Evolutionary conservation across 2,797 vertebrate genomes (phyloP).

Genomic region (Parotocinclus haroldoi): DNA sequence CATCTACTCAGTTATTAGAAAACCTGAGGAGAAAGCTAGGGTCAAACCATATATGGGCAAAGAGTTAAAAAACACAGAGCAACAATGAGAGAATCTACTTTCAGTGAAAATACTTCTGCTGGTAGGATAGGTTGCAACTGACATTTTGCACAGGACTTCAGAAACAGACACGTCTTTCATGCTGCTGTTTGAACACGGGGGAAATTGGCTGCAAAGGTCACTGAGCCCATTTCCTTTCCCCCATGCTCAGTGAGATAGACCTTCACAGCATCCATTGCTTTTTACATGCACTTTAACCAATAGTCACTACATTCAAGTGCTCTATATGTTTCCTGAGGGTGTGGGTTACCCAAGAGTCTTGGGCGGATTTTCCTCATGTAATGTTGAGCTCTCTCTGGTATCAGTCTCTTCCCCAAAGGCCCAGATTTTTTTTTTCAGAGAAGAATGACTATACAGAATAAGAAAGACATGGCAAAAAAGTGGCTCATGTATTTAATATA

Average conservation of each 20-base stretch:
- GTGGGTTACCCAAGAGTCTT: constrained; percentile 41
- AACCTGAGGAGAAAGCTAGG: constrained; percentile 43
- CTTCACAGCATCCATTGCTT: constrained; percentile 58
- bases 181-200: constrained; percentile 79
- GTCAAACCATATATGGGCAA: constrained; percentile 63
- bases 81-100: constrained; percentile 67
- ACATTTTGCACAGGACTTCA: constrained; percentile 78
- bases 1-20: constrained; percentile 17
- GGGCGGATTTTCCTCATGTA: constrained; percentile 38
- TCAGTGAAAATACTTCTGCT: constrained; percentile 71
- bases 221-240: constrained; percentile 76
- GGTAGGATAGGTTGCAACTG: constrained; percentile 81
- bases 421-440: constrained; percentile 22
- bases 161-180: constrained; percentile 82
- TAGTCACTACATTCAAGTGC: constrained; percentile 62
- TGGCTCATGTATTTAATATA: not conserved
- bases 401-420: constrained; percentile 20
- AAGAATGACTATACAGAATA: constrained; percentile 31
- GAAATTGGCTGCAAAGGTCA: constrained; percentile 81
- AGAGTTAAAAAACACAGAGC: constrained; percentile 57
- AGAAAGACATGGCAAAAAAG: not conserved
- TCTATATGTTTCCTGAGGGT: constrained; percentile 51
- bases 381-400: constrained; percentile 26
- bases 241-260: constrained; percentile 63
- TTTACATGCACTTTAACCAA: constrained; percentile 66